Conservation (phyloP, 2,113 vertebrate species). For the Phylloscopus trochiloides region DNA sequence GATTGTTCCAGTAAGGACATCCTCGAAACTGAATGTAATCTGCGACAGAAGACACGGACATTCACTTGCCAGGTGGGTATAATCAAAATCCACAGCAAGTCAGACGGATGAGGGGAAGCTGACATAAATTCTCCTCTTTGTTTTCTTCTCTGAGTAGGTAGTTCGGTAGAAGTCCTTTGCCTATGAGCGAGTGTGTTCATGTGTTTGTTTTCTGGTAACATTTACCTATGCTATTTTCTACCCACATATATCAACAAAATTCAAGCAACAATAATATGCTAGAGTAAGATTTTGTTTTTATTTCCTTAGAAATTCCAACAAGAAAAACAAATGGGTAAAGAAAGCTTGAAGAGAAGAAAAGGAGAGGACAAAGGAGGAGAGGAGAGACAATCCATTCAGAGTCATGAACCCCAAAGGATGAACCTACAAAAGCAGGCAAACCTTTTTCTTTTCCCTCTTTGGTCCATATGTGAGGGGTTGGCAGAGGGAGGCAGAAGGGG, state of each 20-base stretch:
- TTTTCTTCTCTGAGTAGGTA: not conserved
- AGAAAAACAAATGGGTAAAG: constrained; percentile 58
- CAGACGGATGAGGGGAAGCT: accelerated
- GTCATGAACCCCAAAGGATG: constrained; percentile 14
- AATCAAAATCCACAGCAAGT: not conserved
- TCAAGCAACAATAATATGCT: not conserved
- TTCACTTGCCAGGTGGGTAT: not conserved
- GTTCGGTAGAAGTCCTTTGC: not conserved
- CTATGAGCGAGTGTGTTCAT: accelerated
- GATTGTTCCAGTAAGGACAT: not conserved
- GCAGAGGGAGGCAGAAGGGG: not conserved
- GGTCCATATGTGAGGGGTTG: accelerated
- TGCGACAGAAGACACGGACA: not conserved
- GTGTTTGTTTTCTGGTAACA: not conserved
- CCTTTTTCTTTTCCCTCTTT: not conserved
- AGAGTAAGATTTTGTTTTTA: not conserved
- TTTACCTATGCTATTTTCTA: not conserved
- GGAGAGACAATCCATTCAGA: constrained; percentile 46
- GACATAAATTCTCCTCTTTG: accelerated
- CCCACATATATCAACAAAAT: accelerated
- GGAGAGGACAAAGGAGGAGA: not conserved
- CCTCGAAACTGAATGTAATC: not conserved
- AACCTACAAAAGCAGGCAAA: constrained; percentile 76
- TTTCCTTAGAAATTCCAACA: not conserved
- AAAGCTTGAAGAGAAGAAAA: constrained; percentile 42